phyloP scores from a whole-genome alignment of 2,113 vertebrate species.

The Tamias sibiricus region DNA sequence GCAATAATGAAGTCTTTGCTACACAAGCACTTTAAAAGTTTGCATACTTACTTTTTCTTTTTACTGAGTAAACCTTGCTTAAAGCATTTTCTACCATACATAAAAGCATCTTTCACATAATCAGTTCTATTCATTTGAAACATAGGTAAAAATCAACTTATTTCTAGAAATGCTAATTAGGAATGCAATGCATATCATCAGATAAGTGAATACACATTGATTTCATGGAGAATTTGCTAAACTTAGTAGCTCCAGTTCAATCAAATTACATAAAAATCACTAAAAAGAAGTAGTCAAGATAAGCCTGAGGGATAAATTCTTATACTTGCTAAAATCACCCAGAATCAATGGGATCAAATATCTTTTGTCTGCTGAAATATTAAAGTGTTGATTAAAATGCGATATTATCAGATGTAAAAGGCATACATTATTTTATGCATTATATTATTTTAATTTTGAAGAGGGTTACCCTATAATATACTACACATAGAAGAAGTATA shows the following conservation, averaged over 20 bases:
- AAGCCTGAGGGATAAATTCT: neutral
- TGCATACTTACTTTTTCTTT: neutral
- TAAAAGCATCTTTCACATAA: neutral
- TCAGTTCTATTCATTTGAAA: constrained; percentile 25
- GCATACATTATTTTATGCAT: neutral
- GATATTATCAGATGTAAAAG: neutral
- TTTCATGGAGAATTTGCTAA: constrained; percentile 41
- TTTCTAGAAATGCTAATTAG: constrained; percentile 50
- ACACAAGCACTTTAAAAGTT: neutral
- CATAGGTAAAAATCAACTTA: neutral
- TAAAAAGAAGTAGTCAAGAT: neutral
- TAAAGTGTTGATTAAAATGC: neutral
- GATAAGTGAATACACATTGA: neutral
- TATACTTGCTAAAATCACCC: constrained; percentile 27
- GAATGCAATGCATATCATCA: neutral
- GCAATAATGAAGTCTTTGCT: neutral
- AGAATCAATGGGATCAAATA: constrained; percentile 25
- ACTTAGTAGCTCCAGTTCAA: constrained; percentile 33
- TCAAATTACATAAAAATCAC: constrained; percentile 5
- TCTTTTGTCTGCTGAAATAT: neutral
- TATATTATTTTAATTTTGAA: neutral
- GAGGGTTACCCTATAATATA: neutral
- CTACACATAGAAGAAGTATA: neutral
- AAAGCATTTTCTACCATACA: neutral
- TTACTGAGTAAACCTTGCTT: neutral